Base-by-base conservation (phyloP, 2,797 vertebrate genomes). In the Lophotriccus pileatus region DNA sequence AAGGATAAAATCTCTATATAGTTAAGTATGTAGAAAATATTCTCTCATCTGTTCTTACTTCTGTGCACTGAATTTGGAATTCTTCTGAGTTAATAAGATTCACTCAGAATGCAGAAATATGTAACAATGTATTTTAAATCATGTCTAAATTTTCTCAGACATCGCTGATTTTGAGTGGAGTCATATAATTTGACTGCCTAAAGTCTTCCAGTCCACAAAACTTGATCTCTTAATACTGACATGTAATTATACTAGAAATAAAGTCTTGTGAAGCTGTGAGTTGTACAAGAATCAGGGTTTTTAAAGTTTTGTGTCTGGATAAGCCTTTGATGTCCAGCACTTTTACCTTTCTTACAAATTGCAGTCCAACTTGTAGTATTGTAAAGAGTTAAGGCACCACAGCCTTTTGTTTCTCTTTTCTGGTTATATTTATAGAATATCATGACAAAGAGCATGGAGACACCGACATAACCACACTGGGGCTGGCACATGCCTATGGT, bases 401-500 rank as follows among this genome's bases (percentile, higher is more conserved):
- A 70, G 5, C 7, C 18, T 10, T 50, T 73, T 85, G 6, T 72
- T 56, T 32, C 12, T 60, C 1, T 9, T 70, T 44, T 49, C 5
- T 76, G 32, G 25, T 30, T 46, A 0, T 11, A 28, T n/a, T 52
- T 44, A 9, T 9, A 43, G 4, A 13, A 10, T 21, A 53, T 2
- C 0, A 0, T 16, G 14, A 47, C 1, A 1, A 10, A 58, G n/a
- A 73, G 27, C 7, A 41, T 25, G n/a, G 41, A 58, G 24, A 58
- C 12, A 30, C 14, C 23, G 20, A 20, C 8, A 16, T 44, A n/a
- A 7, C 8, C 9, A 1, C 9, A 17, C 4, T 0, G 0, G 52
- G 22, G 30, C 34, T 52, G 74, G 14, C 16, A n/a, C 1, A 0
- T 1, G 6, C 0, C 2, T 44, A 32, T 41, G 41, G 41, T 41